Conservation (phyloP, 1,140 invertebrate genomes). For the Drosophila arizonae region DNA sequence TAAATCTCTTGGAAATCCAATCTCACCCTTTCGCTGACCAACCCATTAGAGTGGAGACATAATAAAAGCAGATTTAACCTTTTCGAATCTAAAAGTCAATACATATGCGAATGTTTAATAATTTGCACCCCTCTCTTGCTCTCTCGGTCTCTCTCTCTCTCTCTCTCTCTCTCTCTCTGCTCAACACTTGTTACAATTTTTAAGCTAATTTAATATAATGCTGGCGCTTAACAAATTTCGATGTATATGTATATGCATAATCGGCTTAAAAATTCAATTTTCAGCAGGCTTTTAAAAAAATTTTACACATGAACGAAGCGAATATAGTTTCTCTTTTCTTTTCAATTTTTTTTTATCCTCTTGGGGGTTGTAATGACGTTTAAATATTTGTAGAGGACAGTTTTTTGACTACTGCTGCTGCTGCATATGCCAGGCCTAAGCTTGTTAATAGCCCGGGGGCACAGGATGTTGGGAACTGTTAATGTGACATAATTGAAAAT, state of each 20-base stretch:
- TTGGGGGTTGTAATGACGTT: slow-evolving; percentile 58
- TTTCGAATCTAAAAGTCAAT: slow-evolving; percentile 58
- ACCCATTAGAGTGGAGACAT: slow-evolving; percentile 16
- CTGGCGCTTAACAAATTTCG: slow-evolving; percentile 9
- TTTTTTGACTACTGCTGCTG: slow-evolving; percentile 23
- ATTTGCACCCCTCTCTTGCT: slow-evolving; percentile 24
- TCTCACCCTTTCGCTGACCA: slow-evolving; percentile 1
- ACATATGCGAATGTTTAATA: slow-evolving; percentile 45
- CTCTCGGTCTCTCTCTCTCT: too few species aligned
- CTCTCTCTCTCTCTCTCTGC: slow-evolving; percentile 15
- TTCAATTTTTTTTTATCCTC: background rate
- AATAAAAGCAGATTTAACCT: slow-evolving; percentile 25
- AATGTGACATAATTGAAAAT: slow-evolving; percentile 83
- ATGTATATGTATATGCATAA: slow-evolving; percentile 49
- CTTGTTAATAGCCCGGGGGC: slow-evolving; percentile 52
- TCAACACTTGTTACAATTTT: slow-evolving; percentile 76
- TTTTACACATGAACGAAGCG: slow-evolving; percentile 66
- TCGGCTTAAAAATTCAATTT: slow-evolving; percentile 72
- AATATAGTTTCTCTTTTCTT: slow-evolving; percentile 40
- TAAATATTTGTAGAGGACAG: slow-evolving; percentile 52
- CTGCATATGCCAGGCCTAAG: slow-evolving; percentile 59
- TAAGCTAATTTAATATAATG: slow-evolving; percentile 61
- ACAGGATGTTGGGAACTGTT: slow-evolving; percentile 39
- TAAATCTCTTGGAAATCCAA: too few species aligned
- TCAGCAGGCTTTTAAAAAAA: slow-evolving; percentile 55